phyloP scores from a whole-genome alignment of 2,113 vertebrate genomes.

The Elephas maximus region DNA sequence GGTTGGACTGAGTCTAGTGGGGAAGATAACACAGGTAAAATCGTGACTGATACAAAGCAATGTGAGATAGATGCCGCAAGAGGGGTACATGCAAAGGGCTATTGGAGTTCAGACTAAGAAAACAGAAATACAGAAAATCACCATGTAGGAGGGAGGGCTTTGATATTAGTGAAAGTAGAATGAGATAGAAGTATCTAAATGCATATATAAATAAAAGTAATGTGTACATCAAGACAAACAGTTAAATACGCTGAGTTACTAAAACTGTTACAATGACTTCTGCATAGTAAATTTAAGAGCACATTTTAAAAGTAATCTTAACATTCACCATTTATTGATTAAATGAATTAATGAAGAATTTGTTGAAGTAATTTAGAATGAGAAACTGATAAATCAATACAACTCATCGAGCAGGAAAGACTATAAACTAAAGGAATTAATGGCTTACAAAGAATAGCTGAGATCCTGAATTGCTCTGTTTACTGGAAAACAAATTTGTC shows the following conservation, averaged over 20 bases:
- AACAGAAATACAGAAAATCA: conserved; percentile 13
- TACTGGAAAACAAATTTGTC: not conserved
- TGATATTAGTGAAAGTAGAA: not conserved
- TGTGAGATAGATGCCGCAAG: not conserved
- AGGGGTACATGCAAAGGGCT: not conserved
- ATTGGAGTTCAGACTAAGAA: not conserved
- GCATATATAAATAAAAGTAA: not conserved
- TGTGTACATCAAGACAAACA: not conserved
- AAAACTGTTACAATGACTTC: not conserved
- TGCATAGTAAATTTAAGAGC: not conserved
- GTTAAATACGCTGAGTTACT: not conserved
- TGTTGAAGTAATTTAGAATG: conserved; percentile 45
- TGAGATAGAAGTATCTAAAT: not conserved
- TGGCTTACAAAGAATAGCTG: not conserved
- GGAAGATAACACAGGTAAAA: not conserved
- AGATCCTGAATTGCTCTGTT: not conserved
- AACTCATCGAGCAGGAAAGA: not conserved
- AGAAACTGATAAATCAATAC: not conserved
- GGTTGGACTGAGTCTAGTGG: not conserved
- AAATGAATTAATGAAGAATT: not conserved
- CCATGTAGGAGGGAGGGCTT: not conserved
- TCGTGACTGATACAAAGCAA: not conserved
- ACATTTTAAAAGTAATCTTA: not conserved
- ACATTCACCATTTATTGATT: not conserved
- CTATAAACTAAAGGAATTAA: not conserved